These are phyloP conservation scores for Scolopax bukidnonensis DNA, from an alignment of 2,797 vertebrate genomes.

Conservation along the genomic window DNA sequence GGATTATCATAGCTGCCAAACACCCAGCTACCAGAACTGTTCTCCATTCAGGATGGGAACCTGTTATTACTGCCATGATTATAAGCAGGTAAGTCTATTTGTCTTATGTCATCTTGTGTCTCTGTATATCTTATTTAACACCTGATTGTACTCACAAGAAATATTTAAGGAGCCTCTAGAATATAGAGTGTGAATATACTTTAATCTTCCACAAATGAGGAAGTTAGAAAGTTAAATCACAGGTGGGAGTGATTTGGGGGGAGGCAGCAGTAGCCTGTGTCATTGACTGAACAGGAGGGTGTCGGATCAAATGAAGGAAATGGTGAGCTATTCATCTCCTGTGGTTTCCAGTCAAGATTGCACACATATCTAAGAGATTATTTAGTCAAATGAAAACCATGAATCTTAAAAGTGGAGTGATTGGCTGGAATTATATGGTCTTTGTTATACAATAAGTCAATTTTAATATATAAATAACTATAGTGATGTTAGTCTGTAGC, in stretches of 20 bases:
- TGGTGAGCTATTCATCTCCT: background rate
- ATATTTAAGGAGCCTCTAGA: background rate
- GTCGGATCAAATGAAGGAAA: background rate
- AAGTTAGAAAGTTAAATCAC: background rate
- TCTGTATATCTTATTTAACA: background rate
- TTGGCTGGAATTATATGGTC: background rate
- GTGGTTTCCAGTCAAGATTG: background rate
- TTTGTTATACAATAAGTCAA: background rate
- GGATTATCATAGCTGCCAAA: conserved; percentile 94
- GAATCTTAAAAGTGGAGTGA: background rate
- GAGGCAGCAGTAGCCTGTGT: background rate
- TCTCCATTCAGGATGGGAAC: conserved; percentile 96
- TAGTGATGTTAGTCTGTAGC: background rate
- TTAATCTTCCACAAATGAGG: background rate
- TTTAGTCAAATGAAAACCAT: background rate
- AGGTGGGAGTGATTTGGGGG: background rate
- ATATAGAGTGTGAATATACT: background rate
- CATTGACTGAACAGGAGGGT: background rate
- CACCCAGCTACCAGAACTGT: conserved; percentile 95
- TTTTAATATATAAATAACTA: background rate
- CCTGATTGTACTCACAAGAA: background rate
- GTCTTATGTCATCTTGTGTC: background rate
- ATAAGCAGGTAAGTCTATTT: conserved; percentile 91
- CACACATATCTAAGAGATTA: background rate
- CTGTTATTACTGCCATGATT: conserved; percentile 96